Evolutionary conservation across 2,888 invertebrate genomes (phyloP), one percentile per base, ranked within the genome.

Genomic region (Oscheius sp.): DNA sequence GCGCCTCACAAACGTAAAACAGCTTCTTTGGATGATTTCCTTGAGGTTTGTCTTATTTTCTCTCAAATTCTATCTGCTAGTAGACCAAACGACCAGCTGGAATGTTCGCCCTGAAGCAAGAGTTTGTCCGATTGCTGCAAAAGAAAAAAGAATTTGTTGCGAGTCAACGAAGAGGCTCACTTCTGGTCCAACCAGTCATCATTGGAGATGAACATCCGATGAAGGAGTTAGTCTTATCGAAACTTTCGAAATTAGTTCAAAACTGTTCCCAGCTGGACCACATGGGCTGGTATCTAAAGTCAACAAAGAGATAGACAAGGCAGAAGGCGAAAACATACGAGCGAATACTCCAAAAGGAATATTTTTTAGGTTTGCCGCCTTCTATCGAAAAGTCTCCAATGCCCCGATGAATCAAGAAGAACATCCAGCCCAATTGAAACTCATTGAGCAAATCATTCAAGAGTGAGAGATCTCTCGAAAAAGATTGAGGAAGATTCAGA

Each of bases 91-190:
- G 37, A 34, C 31, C 68, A 15, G 20, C 31, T 3, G 37, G 48
- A 61, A 68, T 68, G 68, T 39, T 61, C 48, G 23, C 68, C 6
- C 10, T 68, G 48, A 58, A 50, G 42, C 69, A 72, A 58, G 73
- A 75, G 42, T 65, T 78, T 45, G 33, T 48, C 29, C 48, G 63
- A 31, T 61, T 75, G 10, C 17, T 65, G n/a, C 70, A 71, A 39
- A 69, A 71, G 67, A 78, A 78, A 53, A 50, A 53, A 45, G 75
- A 78, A 53, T 75, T 72, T 65, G 37, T 71, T 57, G 61, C 69
- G 34, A 66, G 72, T 33, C 75, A 78, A 58, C 68, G 71, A 61
- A 52, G 72, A 50, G 72, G 73, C 20, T 74, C 73, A 1, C 67
- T 77, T n/a, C 72, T 77, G 58, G 74, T 75, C 27, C 71, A 77